Evolutionary conservation across 2,113 vertebrate genomes (phyloP).

Genomic region (Phyllopteryx taeniolatus): DNA sequence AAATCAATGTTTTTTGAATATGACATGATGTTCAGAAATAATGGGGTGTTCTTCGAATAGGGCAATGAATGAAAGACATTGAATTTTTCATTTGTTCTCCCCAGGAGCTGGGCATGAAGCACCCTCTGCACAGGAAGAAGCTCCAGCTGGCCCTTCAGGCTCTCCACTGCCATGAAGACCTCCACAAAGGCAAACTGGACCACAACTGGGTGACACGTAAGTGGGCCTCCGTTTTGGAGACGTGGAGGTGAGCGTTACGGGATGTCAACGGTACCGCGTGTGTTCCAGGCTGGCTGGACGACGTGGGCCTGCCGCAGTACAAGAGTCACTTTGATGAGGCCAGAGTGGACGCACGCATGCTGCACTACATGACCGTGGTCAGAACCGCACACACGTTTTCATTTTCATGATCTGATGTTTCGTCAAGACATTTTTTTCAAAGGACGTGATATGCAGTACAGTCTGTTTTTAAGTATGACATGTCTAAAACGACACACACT

Average conservation of each 20-base stretch:
- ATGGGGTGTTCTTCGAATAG: no score
- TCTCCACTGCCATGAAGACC: slow-evolving; percentile 83
- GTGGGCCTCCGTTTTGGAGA: slow-evolving; percentile 19
- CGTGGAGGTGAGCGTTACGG: not conserved
- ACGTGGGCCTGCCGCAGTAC: slow-evolving; percentile 96
- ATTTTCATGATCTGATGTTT: no score
- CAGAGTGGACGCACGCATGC: slow-evolving; percentile 89
- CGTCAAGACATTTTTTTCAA: no score
- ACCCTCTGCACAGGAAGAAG: slow-evolving; percentile 91
- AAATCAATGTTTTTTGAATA: no score
- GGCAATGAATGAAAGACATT: no score
- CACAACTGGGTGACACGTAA: slow-evolving; percentile 97
- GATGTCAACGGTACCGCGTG: not conserved
- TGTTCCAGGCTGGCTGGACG: slow-evolving; percentile 91
- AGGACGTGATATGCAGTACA: no score
- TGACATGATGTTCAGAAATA: no score
- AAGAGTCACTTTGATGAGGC: slow-evolving; percentile 97
- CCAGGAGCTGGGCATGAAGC: slow-evolving; percentile 91
- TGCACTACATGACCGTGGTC: slow-evolving; percentile 93
- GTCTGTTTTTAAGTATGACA: no score
- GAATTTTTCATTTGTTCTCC: not conserved
- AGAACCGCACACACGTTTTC: slow-evolving; percentile 37
- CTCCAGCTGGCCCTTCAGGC: slow-evolving; percentile 92
- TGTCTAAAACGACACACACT: no score
- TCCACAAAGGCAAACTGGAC: slow-evolving; percentile 86